phyloP scores from a whole-genome alignment of 2,113 vertebrate genomes.

The Gadus chalcogrammus region DNA sequence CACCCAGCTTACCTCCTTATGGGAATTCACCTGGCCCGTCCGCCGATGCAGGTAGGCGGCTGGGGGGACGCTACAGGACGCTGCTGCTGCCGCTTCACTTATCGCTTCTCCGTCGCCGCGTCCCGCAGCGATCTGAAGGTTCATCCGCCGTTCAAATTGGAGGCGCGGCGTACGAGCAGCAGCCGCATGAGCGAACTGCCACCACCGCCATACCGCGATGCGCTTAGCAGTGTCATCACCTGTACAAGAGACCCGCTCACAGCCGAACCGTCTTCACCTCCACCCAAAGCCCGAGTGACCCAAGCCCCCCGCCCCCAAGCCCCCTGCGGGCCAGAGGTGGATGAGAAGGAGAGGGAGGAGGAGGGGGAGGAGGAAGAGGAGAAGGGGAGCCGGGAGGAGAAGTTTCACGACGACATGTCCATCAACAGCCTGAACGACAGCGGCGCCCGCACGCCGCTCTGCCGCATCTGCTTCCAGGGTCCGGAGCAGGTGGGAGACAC shows the following conservation, averaged over 20 bases:
- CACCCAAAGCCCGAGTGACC: constrained; percentile 11
- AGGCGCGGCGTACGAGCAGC: constrained; percentile 55
- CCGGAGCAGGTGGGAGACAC: constrained; percentile 82
- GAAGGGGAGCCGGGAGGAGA: constrained; percentile 78
- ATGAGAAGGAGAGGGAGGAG: background rate
- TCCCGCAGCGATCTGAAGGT: constrained; percentile 81
- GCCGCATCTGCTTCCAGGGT: constrained; percentile 89
- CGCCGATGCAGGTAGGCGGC: constrained; percentile 81
- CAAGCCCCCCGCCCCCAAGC: too few relatives aligned
- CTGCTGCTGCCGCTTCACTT: constrained; percentile 80
- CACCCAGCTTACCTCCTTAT: too few relatives aligned
- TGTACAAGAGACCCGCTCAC: constrained; percentile 54
- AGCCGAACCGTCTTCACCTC: constrained; percentile 51
- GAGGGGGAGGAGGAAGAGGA: constrained; percentile 51
- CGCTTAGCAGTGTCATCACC: constrained; percentile 55
- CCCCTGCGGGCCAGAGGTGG: too few relatives aligned
- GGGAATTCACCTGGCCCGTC: constrained; percentile 67
- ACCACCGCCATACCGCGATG: constrained; percentile 40
- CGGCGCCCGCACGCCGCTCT: constrained; percentile 83
- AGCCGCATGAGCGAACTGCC: constrained; percentile 74
- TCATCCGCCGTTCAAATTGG: constrained; percentile 79
- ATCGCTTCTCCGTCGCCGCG: background rate
- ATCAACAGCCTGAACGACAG: constrained; percentile 83
- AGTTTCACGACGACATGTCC: constrained; percentile 78
- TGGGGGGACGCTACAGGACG: constrained; percentile 84